phyloP scores from a whole-genome alignment of 2,797 vertebrate genomes.

The Brachyalestes nurse region DNA sequence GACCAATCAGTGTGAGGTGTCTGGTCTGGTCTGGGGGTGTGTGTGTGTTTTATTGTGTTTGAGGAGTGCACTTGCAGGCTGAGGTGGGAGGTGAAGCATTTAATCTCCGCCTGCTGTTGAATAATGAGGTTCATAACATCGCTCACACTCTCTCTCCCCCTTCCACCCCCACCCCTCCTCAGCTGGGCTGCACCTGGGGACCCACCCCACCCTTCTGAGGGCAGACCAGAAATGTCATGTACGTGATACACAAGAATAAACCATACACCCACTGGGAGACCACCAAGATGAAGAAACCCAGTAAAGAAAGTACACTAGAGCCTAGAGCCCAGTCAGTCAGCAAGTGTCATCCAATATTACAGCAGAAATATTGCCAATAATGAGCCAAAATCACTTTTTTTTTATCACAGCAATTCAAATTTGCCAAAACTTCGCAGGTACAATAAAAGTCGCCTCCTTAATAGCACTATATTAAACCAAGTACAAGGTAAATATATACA shows the following conservation, averaged over 20 bases:
- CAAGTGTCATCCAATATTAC: no score
- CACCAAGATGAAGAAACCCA: no score
- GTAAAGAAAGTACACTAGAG: no score
- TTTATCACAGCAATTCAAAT: no score
- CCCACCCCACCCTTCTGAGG: conserved; percentile 17
- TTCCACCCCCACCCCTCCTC: conserved; percentile 7
- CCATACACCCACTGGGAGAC: neutral
- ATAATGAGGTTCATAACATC: conserved; percentile 54
- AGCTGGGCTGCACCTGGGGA: conserved; percentile 62
- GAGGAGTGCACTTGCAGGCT: conserved; percentile 1
- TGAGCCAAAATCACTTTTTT: no score
- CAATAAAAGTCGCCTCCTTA: no score
- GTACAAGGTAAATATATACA: no score
- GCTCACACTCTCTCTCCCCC: conserved; percentile 20
- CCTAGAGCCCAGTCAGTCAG: no score
- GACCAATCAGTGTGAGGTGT: conserved; percentile 34
- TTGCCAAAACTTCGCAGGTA: no score
- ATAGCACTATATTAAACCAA: no score
- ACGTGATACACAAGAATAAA: neutral
- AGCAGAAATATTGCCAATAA: no score
- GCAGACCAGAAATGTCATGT: neutral
- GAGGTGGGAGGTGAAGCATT: conserved; percentile 36
- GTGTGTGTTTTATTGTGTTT: conserved; percentile 40
- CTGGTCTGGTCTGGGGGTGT: neutral
- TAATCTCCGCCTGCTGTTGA: conserved; percentile 36